A percentile compares a stretch with the other conserved stretches of the same genome.
phyloP scores from a whole-genome alignment of 30 jellyfish, hydroid and myxozoan genomes.

The Nemopilema nomurai region DNA sequence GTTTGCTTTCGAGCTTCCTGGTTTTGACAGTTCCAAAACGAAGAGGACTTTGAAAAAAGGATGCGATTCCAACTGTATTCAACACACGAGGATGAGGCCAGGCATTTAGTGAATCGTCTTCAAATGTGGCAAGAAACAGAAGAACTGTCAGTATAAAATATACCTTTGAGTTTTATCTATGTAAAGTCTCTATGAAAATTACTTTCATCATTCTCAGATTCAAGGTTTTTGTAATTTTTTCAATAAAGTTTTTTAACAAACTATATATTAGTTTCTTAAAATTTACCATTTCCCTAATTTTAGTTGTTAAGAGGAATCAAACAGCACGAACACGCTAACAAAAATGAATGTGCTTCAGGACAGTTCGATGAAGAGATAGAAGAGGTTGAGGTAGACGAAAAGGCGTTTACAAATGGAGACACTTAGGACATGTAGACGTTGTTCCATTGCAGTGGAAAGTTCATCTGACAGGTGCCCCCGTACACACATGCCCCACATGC shows the following conservation, averaged over 20 bases:
- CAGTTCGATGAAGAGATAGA: background rate
- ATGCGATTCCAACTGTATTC: background rate
- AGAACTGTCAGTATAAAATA: constrained; percentile 2
- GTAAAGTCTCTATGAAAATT: background rate
- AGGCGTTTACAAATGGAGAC: background rate
- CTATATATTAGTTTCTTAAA: background rate
- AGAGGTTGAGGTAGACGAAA: background rate
- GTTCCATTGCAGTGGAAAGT: background rate
- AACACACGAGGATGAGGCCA: background rate
- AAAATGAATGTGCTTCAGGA: background rate
- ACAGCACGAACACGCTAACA: background rate
- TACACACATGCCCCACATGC: background rate
- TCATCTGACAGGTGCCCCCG: background rate
- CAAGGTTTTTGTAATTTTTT: background rate
- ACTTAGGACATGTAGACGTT: background rate
- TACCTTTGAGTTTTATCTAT: background rate
- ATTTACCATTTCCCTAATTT: background rate
- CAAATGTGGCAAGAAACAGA: background rate
- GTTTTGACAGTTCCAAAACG: constrained; percentile 10
- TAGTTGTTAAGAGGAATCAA: background rate
- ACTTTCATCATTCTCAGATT: background rate
- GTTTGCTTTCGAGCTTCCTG: constrained; percentile 14
- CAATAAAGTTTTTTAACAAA: background rate
- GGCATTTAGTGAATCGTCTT: background rate
- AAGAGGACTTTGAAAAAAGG: background rate